Base-by-base conservation (phyloP, 2,888 invertebrate species). In the Hedychridium roseum region DNA sequence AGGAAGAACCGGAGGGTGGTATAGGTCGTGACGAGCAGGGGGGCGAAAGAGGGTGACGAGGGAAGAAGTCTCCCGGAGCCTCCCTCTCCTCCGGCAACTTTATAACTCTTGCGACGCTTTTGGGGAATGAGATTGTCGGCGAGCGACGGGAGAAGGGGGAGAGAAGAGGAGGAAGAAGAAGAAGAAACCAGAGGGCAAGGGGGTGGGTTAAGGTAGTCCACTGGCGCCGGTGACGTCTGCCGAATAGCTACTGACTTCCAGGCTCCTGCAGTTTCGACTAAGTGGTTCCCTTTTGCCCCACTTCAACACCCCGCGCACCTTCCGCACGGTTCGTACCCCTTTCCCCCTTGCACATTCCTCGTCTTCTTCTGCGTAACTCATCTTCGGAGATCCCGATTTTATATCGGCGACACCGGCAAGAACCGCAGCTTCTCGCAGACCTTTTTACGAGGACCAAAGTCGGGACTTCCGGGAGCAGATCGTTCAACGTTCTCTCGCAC, bases 81-180 rank as follows among this genome's bases (percentile, higher is more conserved):
- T 46, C 38, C 58, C 63, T 64, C 63, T 64, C 58, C 64, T 69
- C 60, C 63, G 51, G 63, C 61, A 78, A 78, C 74, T 78, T 78
- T 77, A 77, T 78, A 78, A 78, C 76, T 78, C 75, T 74, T 74
- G 73, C 65, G 76, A 78, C 75, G 76, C 71, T 76, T 76, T 74
- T 66, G 68, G 73, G 71, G 76, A 74, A 74, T 71, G 74, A 74
- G 75, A 72, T 68, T 67, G 63, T 59, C 62, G 63, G 57, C 53
- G 58, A 41, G 49, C 50, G 45, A 44, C 43, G 39, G 43, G 48
- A 37, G 30, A 49, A 35, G 43, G 45, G 48, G 50, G 51, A 36
- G 54, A 41, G 45, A 44, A 54, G 48, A 59, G 52, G 27, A 42
- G 54, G 37, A 35, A 46, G 50, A 40, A 20, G 46, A 32, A 31